Conservation (phyloP, 2,797 vertebrate species). For the Danio jaintianensis region DNA sequence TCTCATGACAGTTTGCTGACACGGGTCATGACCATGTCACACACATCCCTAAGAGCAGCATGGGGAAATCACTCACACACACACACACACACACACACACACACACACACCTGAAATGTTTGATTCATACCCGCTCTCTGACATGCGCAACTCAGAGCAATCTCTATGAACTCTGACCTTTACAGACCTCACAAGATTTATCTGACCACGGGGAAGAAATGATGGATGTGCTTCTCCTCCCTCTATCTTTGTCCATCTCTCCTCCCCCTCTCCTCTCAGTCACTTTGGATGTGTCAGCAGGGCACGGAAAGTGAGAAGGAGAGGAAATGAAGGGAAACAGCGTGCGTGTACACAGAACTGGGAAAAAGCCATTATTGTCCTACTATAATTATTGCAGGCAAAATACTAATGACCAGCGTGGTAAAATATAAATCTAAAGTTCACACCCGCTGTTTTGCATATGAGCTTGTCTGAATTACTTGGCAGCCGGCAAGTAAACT, state of each 20-base stretch:
- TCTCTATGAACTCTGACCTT: constrained; percentile 42
- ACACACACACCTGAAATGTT: constrained; percentile 11
- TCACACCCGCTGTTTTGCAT: constrained; percentile 42
- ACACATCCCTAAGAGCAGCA: constrained; percentile 21
- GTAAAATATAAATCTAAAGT: constrained; percentile 20
- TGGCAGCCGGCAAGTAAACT: constrained; percentile 24
- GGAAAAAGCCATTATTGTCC: not conserved
- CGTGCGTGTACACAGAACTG: constrained; percentile 11
- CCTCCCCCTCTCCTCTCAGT: constrained; percentile 7
- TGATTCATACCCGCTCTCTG: not conserved
- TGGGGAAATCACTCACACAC: constrained; percentile 15
- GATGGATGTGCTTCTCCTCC: constrained; percentile 10
- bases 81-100: not conserved
- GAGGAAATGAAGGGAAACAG: constrained; percentile 23
- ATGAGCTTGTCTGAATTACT: not conserved
- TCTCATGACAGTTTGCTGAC: constrained; percentile 32
- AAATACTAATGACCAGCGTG: constrained; percentile 30
- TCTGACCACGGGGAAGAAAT: constrained; percentile 30
- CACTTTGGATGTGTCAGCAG: constrained; percentile 20
- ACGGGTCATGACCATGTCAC: not conserved
- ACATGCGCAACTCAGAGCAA: constrained; percentile 12
- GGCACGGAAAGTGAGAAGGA: constrained; percentile 1
- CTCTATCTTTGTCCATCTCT: constrained; percentile 13
- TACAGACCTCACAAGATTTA: constrained; percentile 28
- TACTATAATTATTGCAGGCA: constrained; percentile 25